Evolutionary conservation across 2,888 invertebrate species (phyloP).

Genomic region (Chloroclysta siterata): DNA sequence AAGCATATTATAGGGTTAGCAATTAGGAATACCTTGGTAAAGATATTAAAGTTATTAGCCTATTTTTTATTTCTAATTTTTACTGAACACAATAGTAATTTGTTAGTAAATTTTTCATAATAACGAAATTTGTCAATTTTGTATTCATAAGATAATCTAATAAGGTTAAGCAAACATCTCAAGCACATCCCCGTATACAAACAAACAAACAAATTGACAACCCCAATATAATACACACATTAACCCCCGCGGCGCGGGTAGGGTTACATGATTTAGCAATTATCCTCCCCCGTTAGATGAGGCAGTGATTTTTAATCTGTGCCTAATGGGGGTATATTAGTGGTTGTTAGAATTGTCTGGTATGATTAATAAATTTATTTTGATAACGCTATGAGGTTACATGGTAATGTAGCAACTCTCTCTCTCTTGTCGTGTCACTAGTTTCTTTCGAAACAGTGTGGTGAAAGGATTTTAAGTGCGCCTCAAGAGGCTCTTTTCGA

Average conservation of each 20-base stretch:
- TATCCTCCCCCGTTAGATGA: slow-evolving; percentile 48
- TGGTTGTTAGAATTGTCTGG: slow-evolving; percentile 28
- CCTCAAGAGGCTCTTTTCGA: too few relatives aligned
- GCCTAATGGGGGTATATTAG: slow-evolving; percentile 48
- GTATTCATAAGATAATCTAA: slow-evolving; percentile 7
- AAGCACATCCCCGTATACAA: slow-evolving; percentile 7
- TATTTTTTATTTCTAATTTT: too few relatives aligned
- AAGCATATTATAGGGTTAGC: too few relatives aligned
- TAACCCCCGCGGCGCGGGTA: slow-evolving; percentile 40
- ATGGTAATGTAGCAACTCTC: neutral
- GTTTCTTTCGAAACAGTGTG: too few relatives aligned
- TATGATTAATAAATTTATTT: slow-evolving; percentile 25
- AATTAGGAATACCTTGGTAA: too few relatives aligned
- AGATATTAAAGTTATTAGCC: too few relatives aligned
- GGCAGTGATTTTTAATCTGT: slow-evolving; percentile 52
- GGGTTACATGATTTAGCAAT: slow-evolving; percentile 68
- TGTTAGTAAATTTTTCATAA: too few relatives aligned
- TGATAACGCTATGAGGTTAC: neutral
- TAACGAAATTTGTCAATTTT: neutral
- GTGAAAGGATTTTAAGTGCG: too few relatives aligned
- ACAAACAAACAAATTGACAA: slow-evolving; percentile 35
- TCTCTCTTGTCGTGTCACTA: too few relatives aligned
- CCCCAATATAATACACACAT: slow-evolving; percentile 26
- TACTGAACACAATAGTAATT: too few relatives aligned
- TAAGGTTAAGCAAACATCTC: slow-evolving; percentile 19